phyloP scores from a whole-genome alignment of 2,888 invertebrate genomes.

The Drosophila fulvimacula region DNA sequence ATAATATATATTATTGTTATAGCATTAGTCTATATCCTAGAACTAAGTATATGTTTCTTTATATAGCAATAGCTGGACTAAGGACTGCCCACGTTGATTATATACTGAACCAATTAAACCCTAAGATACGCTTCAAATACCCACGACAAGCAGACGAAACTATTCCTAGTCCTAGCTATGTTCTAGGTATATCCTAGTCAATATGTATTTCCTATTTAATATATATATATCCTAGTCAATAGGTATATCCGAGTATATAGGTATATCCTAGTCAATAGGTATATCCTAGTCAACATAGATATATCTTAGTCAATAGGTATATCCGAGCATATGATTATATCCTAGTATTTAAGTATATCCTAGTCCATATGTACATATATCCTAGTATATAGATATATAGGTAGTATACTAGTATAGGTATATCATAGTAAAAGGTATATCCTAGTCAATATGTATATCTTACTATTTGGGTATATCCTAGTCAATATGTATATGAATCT shows the following conservation, averaged over 20 bases:
- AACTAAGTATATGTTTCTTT: background rate
- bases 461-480: no score
- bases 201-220: constrained; percentile 5
- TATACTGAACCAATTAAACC: no score
- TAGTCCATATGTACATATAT: no score
- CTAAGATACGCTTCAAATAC: no score
- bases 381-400: background rate
- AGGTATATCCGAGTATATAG: no score
- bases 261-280: background rate
- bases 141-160: background rate
- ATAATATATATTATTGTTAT: background rate
- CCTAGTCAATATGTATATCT: background rate
- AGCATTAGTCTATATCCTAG: background rate
- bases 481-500: constrained; percentile 6
- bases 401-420: no score
- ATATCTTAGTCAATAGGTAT: background rate
- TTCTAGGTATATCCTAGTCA: background rate
- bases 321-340: no score
- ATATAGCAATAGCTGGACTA: background rate
- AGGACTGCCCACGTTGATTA: background rate
- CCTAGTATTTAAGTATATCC: no score
- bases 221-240: no score
- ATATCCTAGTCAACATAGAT: constrained; percentile 9
- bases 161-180: no score
- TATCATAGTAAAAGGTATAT: background rate